These are phyloP conservation scores for Lutraria rhynchaena DNA, from an alignment of 1,140 invertebrate genomes.

Conservation along the genomic window DNA sequence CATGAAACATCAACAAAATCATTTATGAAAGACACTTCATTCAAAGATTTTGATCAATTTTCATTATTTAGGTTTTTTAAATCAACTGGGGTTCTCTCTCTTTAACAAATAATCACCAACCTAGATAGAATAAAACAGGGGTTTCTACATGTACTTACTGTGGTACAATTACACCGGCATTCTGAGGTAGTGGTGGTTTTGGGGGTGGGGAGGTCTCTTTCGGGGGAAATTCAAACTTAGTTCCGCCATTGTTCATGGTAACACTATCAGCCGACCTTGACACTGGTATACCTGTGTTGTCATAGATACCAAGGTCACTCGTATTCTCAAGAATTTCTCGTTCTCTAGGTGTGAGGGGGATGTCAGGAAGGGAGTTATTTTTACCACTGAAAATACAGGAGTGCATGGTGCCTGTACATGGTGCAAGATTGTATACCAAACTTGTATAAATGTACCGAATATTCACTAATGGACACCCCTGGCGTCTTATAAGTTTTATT, in stretches of 20 bases:
- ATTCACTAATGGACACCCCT: no score
- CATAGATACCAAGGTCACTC: constrained; percentile 71
- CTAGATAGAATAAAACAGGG: no score
- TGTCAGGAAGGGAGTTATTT: constrained; percentile 89
- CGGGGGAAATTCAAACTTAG: constrained; percentile 61
- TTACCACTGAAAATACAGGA: constrained; percentile 79
- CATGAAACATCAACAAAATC: no score
- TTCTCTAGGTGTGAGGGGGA: constrained; percentile 84
- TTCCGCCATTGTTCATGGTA: constrained; percentile 53
- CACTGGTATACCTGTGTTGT: constrained; percentile 65
- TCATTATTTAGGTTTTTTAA: no score
- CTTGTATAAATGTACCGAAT: no score
- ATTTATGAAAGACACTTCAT: no score
- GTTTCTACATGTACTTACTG: constrained; percentile 61
- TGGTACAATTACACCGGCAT: constrained; percentile 73
- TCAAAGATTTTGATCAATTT: no score
- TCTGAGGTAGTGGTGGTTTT: constrained; percentile 91
- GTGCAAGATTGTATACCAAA: no score
- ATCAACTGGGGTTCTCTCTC: no score
- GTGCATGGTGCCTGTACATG: not conserved
- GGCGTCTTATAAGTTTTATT: no score
- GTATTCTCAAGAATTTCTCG: constrained; percentile 82
- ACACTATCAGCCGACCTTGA: constrained; percentile 70
- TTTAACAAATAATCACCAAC: no score
- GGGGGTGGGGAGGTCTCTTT: constrained; percentile 86